Percentiles rank a stretch among this genome's conserved stretches.
These are phyloP conservation scores for Orycteropus afer DNA, from an alignment of 2,113 vertebrate genomes.

Conservation along the genomic window DNA sequence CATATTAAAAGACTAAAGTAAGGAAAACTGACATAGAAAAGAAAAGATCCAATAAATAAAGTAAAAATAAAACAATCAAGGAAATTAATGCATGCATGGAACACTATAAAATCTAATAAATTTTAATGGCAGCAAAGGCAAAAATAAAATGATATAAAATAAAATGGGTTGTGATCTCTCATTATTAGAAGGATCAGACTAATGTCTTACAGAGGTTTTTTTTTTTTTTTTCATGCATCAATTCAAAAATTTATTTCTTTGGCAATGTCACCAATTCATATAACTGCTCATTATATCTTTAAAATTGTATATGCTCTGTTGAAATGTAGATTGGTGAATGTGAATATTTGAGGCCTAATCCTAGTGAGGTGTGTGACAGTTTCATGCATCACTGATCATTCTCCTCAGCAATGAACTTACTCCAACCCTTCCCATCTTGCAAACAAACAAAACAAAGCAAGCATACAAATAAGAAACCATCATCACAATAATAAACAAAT, in stretches of 20 bases:
- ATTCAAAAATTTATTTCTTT: neutral
- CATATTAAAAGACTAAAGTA: neutral
- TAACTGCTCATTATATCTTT: neutral
- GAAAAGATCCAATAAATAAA: neutral
- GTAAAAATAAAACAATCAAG: neutral
- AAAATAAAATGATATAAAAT: neutral
- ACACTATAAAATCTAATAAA: neutral
- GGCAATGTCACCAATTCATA: neutral
- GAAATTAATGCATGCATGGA: neutral
- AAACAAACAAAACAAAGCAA: neutral
- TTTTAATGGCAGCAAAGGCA: neutral
- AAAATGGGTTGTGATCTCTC: neutral
- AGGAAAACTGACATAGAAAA: neutral
- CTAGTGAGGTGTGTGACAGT: neutral
- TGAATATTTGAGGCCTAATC: neutral
- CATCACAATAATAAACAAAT: neutral
- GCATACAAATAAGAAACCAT: neutral
- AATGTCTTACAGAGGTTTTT: too few relatives aligned
- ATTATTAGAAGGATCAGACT: neutral
- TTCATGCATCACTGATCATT: neutral
- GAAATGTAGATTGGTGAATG: neutral
- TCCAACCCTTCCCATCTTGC: too few relatives aligned
- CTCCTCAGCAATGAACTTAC: neutral
- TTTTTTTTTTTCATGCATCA: neutral
- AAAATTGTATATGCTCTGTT: neutral